Evolutionary conservation across 2,797 vertebrate genomes (phyloP).

Genomic region (Manis pentadactyla): DNA sequence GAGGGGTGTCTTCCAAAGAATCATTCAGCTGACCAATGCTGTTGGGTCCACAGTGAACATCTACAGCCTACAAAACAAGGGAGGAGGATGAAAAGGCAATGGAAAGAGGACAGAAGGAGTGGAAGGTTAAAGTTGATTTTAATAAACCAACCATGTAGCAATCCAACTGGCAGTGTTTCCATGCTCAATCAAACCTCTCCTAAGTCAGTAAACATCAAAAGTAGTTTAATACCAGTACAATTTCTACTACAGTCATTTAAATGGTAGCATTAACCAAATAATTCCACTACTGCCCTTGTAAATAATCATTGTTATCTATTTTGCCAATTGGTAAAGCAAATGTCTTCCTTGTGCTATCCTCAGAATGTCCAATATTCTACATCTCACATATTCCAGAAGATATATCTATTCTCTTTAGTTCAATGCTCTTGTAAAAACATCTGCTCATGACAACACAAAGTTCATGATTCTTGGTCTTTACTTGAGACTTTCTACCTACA

Average conservation of each 20-base stretch:
- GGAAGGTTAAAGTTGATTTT: neutral
- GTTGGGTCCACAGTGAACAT: neutral
- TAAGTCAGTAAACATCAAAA: neutral
- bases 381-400: neutral
- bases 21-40: constrained; percentile 86
- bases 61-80: constrained; percentile 42
- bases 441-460: neutral
- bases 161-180: neutral
- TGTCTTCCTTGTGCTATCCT: neutral
- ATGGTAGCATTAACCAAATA: neutral
- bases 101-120: neutral
- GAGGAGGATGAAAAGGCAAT: neutral
- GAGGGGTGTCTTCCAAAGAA: constrained; percentile 86
- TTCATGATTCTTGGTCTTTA: neutral
- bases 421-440: neutral
- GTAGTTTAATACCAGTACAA: neutral
- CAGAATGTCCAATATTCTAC: neutral
- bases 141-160: neutral
- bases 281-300: neutral
- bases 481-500: neutral
- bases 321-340: neutral
- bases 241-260: constrained; percentile 1
- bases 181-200: neutral
- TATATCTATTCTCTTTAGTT: neutral
- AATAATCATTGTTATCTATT: neutral